Evolutionary conservation across 2,113 vertebrate genomes (phyloP), one percentile per base, ranked within the genome.

Genomic region (Alethe diademata): DNA sequence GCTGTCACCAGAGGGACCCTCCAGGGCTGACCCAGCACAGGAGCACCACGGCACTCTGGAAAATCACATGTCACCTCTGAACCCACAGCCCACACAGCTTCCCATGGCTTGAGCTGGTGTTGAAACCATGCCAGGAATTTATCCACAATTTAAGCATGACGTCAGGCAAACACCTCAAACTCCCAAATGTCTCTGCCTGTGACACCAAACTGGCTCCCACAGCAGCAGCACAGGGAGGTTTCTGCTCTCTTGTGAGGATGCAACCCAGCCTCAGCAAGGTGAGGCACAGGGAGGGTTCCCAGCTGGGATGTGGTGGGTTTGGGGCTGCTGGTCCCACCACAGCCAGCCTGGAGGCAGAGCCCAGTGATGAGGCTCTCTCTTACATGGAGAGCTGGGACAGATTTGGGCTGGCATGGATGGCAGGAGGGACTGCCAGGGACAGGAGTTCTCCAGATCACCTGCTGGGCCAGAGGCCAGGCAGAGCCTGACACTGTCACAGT

Each of bases 61-160:
- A 38, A 71, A 50, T 16, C n/a, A 7, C 4, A 1, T 0, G 0
- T 1, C 5, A 45, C 66, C 76, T 71, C n/a, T 1, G 0, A 40
- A 29, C 38, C 66, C 17, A 14, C 66, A 45, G 20, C 61, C 64
- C 75, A 45, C 60, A 0, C 3, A 3, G 5, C 15, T 93, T 72
- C 67, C 58, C 82, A 26, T 2, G 12, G 0, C 43, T 9, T 0
- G 3, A 56, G 57, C 51, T 10, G 36, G 6, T 22, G 61, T 5
- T 35, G 31, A 66, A 79, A 57, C 6, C 26, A 17, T 3, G 17
- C 66, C 80, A 83, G 72, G 36, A 42, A 56, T 47, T 35, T 3
- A 43, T 9, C 75, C 42, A 4, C 14, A 17, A 28, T 35, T 84
- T 20, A 24, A 48, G 48, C 2, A 2, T 8, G 72, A 51, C 14